Percentiles rank a stretch among this genome's conserved stretches.
phyloP scores from a whole-genome alignment of 2,113 vertebrate genomes.

The Pithys albifrons region DNA sequence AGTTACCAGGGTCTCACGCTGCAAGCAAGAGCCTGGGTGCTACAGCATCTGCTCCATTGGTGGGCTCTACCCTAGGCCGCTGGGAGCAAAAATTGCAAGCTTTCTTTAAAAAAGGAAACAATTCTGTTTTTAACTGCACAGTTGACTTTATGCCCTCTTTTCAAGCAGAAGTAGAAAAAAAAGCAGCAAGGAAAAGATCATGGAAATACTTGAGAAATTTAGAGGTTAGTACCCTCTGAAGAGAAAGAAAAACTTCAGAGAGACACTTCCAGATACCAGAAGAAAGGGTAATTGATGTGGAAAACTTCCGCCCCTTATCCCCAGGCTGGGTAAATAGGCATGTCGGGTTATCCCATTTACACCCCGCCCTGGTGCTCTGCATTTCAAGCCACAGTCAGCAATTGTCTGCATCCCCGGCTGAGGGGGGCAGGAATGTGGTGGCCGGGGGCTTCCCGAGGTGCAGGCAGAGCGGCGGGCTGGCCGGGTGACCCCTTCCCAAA shows the following conservation, averaged over 20 bases:
- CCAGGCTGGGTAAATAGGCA: constrained; percentile 50
- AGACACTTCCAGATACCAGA: constrained; percentile 36
- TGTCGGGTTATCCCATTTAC: constrained; percentile 43
- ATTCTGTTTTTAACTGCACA: constrained; percentile 14
- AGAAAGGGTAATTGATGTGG: constrained; percentile 37
- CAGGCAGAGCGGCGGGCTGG: neutral
- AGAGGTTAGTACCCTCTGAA: constrained; percentile 14
- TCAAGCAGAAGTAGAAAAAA: constrained; percentile 6
- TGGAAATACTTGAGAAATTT: constrained; percentile 36
- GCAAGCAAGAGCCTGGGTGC: neutral
- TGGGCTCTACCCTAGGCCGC: neutral
- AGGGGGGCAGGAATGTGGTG: constrained; percentile 35
- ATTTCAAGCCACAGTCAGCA: neutral
- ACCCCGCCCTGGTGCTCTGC: neutral
- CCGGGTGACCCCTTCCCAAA: constrained; percentile 61
- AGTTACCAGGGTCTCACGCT: rapidly evolving
- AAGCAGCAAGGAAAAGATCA: neutral
- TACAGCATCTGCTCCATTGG: neutral
- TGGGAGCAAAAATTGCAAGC: neutral
- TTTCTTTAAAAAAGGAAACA: constrained; percentile 23
- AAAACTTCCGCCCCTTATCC: constrained; percentile 51
- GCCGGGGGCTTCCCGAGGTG: constrained; percentile 38
- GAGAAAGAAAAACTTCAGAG: constrained; percentile 44
- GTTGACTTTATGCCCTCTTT: constrained; percentile 25
- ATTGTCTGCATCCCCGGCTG: constrained; percentile 16